Evolutionary conservation across 2,113 vertebrate genomes (phyloP), one percentile per base, ranked within the genome.

Genomic region (Rhynchomys soricoides): DNA sequence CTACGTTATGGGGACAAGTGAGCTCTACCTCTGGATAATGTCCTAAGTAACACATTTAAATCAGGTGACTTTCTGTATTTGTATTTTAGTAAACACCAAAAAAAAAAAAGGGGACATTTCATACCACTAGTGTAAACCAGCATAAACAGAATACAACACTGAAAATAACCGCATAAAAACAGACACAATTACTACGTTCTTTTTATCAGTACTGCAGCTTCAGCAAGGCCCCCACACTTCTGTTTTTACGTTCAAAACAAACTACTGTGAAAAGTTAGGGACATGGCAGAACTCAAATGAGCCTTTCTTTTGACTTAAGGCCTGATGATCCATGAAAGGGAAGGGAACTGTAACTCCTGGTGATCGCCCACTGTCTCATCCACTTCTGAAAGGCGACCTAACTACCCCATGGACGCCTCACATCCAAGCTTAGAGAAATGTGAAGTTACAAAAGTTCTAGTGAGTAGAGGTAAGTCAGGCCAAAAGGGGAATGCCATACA

Each of bases 131-230:
- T 16, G 4, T 86, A 66, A 92, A 24, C 48, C 66, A 15, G 83
- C 12, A 82, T 55, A 64, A 91, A 43, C 15, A 91, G 52, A 95
- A 66, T 34, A 13, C 21, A 24, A 66, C 40, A 43, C 59, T 85
- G 70, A 66, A 94, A 88, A 83, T 37, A 91, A 89, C 37, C 52
- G 55, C 77, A 68, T 73, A 70, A 88, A 94, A 88, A 96, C 75
- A 74, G 90, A 48, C 34, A 52, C 17, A 62, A 40, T 50, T 71
- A 43, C 43, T 73, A 55, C 70, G 93, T 68, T 52, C 8, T 71
- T 22, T 93, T 29, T 59, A 74, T 26, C 6, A 81, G 57, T 55
- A 17, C 17, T 11, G 11, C 24, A 86, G 57, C 40, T 34, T 79
- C 52, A 26, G 7, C 22, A 78, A 43, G 45, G 26, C n/a, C 59